These are phyloP conservation scores for Eupithecia inturbata DNA, from an alignment of 2,888 invertebrate species.

Conservation along the genomic window DNA sequence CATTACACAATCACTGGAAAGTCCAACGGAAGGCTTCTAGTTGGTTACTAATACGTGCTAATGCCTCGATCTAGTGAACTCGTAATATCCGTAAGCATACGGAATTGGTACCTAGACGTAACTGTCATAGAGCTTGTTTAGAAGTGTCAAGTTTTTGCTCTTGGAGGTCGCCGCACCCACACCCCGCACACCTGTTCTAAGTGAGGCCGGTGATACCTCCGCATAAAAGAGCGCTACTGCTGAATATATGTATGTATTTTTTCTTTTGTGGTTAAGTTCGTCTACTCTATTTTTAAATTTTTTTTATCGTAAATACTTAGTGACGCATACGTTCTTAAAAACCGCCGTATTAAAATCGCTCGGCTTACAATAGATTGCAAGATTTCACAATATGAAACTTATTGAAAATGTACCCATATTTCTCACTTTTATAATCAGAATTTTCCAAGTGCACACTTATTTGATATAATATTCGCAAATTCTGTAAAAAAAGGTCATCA, in stretches of 20 bases:
- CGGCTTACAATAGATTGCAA: not conserved
- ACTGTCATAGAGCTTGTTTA: slow-evolving; percentile 25
- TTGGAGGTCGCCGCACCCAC: slow-evolving; percentile 39
- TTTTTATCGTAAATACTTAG: not conserved
- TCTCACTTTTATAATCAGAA: not conserved
- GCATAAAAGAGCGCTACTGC: not conserved
- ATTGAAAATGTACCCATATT: not conserved
- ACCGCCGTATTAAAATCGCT: too few relatives aligned
- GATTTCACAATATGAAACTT: not conserved
- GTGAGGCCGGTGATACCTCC: not conserved
- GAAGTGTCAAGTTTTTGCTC: slow-evolving; percentile 43
- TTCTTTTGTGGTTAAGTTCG: not conserved
- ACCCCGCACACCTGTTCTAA: slow-evolving; percentile 21
- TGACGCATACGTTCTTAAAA: not conserved
- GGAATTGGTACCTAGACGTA: slow-evolving; percentile 21
- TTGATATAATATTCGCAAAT: not conserved
- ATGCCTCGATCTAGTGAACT: slow-evolving; percentile 15
- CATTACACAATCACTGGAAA: slow-evolving; percentile 1
- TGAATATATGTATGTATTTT: not conserved
- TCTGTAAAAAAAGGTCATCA: too few relatives aligned
- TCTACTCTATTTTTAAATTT: not conserved
- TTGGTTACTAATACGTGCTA: not conserved
- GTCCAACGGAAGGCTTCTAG: not conserved
- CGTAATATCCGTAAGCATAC: slow-evolving; percentile 23
- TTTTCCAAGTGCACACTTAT: not conserved